Base-by-base conservation (phyloP, 2,797 vertebrate genomes). In the Delichon dasypus region DNA sequence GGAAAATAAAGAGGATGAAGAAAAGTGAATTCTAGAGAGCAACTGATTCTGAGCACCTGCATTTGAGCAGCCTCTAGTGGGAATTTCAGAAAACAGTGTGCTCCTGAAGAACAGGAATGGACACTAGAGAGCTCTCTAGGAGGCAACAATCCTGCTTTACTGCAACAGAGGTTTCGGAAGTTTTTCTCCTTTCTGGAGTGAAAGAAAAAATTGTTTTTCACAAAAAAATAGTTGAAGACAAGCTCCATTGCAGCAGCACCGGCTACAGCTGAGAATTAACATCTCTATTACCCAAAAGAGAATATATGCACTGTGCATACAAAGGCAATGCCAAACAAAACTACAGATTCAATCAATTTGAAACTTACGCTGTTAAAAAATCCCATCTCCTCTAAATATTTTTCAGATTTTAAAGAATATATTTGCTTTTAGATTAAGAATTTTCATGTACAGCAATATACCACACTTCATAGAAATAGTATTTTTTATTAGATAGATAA, bases 21-120 rank as follows among this genome's bases (percentile, higher is more conserved):
- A 91, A 80, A 81, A 65, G 30, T 15, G 34, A 54, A 60, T 68
- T 84, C 23, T 29, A 83, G 74, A 96, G 54, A 44, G 45, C 70
- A 93, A 44, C 4, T 16, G 66, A 50, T 48, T 76, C 44, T 72
- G 44, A 93, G 74, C 26, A 58, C 75, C 30, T 84, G 92, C 61
- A 82, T 92, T 96, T 95, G 91, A 97, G 94, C 95, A 95, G 89
- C 97, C 97, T 96, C 98, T 98, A 97, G 97, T 94, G 98, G 97
- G 71, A 91, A 81, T 2, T 88, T 20, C 57, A 89, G 94, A 83
- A 90, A 90, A 92, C 50, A 92, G 32, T 9, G 5, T 14, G 45
- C 23, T 76, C 23, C 51, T 53, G 29, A 71, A 85, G 29, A 76
- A 68, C 6, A 25, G 22, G 29, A 82, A 72, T 6, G 36, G 76